phyloP scores from a whole-genome alignment of 1,140 invertebrate species.

The Drosophila kepulauana region DNA sequence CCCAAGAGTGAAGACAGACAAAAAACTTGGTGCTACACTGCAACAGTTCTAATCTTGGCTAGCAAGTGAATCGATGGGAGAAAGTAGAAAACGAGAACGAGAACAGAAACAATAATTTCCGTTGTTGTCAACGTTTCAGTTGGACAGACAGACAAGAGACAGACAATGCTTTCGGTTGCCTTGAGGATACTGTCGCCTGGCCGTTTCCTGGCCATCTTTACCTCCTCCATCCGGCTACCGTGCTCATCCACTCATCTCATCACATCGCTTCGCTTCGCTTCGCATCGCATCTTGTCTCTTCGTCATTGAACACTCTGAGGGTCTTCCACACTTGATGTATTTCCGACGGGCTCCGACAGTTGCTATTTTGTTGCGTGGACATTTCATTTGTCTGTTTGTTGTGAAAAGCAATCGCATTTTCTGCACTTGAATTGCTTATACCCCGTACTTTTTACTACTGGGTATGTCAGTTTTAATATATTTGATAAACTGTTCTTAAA shows the following conservation, averaged over 20 bases:
- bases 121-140: slow-evolving; percentile 54
- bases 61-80: slow-evolving; percentile 14
- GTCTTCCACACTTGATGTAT: slow-evolving; percentile 64
- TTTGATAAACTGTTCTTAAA: too few species aligned
- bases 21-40: slow-evolving; percentile 7
- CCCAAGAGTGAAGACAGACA: neutral
- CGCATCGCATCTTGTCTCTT: slow-evolving; percentile 33
- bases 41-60: slow-evolving; percentile 36
- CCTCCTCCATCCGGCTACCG: slow-evolving; percentile 30
- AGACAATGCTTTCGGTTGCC: slow-evolving; percentile 16
- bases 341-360: slow-evolving; percentile 64
- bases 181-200: slow-evolving; percentile 51
- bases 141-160: slow-evolving; percentile 41
- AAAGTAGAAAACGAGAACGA: slow-evolving; percentile 23
- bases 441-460: slow-evolving; percentile 4
- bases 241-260: slow-evolving; percentile 48
- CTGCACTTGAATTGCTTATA: slow-evolving; percentile 47
- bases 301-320: slow-evolving; percentile 61
- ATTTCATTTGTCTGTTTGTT: slow-evolving; percentile 51
- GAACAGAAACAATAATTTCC: slow-evolving; percentile 75
- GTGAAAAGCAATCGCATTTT: slow-evolving; percentile 55
- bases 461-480: neutral
- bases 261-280: slow-evolving; percentile 30
- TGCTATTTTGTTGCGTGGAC: slow-evolving; percentile 69
- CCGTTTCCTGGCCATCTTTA: slow-evolving; percentile 59